Evolutionary conservation across 2,888 invertebrate genomes (phyloP), one percentile per base, ranked within the genome.

Genomic region (Acronicta leporina): DNA sequence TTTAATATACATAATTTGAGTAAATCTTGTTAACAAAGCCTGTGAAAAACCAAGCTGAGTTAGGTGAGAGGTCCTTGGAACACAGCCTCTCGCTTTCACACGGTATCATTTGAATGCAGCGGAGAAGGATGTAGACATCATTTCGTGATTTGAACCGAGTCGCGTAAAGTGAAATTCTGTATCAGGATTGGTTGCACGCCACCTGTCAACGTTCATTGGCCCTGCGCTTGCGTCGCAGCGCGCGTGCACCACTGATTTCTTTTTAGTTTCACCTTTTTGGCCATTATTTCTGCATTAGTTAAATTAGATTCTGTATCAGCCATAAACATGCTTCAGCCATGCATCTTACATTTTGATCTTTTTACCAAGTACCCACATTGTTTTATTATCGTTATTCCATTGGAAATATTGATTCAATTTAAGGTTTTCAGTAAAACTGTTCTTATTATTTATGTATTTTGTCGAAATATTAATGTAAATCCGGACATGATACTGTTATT

Each of bases 161-260:
- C 82, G 87, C 79, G 83, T 87, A 84, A 86, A 85, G 74, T 82
- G 75, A 77, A 79, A 82, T 78, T 83, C 81, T 79, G 83, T 79
- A 74, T 80, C 76, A 77, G 83, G 86, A 89, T 91, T 89, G 87
- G 89, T 80, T 73, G 84, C 82, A 78, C 83, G 84, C 86, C 89
- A 92, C 89, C 89, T 91, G 92, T 89, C 89, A 87, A 82, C 90
- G 92, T 91, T 91, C 91, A 88, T 89, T 91, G 91, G 92, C 91
- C 89, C 89, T 87, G 85, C 80, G 83, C 80, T 81, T 75, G 85
- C 77, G 78, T 62, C 68, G 71, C 71, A 73, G 87, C 87, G 87
- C 87, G 87, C 89, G 88, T 88, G 90, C 86, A 86, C 78, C 81
- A 80, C 77, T 73, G 77, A 84, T 88, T 89, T 89, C 79, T 82